Conservation (phyloP, 2,113 vertebrate genomes). For the Piaya cayana region DNA sequence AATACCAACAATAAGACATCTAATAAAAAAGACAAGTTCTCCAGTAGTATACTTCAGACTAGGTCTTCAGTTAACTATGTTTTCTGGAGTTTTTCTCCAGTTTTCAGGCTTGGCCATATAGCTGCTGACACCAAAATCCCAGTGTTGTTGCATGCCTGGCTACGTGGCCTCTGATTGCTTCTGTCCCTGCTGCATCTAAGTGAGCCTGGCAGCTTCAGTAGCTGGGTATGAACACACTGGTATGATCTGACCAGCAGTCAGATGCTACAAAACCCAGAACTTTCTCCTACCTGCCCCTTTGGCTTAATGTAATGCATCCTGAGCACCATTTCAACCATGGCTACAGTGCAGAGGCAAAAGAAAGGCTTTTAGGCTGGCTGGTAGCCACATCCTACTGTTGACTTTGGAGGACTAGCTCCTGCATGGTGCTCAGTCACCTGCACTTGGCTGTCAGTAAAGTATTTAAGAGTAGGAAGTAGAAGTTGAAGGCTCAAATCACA, state of each 20-base stretch:
- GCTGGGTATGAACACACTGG: background rate
- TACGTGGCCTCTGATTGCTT: background rate
- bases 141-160: background rate
- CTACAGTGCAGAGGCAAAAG: background rate
- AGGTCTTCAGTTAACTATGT: background rate
- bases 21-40: background rate
- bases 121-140: background rate
- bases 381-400: background rate
- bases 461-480: background rate
- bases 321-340: background rate
- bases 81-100: background rate
- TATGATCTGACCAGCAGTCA: background rate
- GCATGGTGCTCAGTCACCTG: background rate
- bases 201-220: background rate
- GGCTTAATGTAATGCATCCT: fast-evolving
- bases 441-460: background rate
- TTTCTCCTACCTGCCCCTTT: background rate
- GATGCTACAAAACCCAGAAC: background rate
- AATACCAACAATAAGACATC: background rate
- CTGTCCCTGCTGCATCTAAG: background rate
- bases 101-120: background rate
- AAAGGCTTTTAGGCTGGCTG: background rate
- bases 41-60: background rate
- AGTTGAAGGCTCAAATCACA: too few species aligned
- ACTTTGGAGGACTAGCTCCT: background rate